These are phyloP conservation scores for Chromoteleia sp. DNA, from an alignment of 2,888 invertebrate species.

Conservation along the genomic window DNA sequence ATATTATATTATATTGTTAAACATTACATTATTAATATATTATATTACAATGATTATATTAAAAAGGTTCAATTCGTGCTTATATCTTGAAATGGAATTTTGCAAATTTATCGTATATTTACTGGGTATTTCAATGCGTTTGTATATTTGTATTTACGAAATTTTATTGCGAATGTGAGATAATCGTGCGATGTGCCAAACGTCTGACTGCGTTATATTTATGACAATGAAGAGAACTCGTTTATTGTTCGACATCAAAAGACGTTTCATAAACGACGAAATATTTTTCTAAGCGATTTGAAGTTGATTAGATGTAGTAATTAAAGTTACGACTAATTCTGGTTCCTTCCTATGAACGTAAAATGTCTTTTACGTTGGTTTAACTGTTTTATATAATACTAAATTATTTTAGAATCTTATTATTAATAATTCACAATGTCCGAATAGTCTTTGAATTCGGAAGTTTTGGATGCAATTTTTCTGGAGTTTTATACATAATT, in stretches of 20 bases:
- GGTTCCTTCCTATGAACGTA: not conserved
- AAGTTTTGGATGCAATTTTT: too few relatives aligned
- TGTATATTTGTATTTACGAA: not conserved
- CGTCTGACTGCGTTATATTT: conserved; percentile 4
- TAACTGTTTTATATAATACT: too few relatives aligned
- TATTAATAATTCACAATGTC: too few relatives aligned
- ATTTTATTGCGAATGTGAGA: not conserved
- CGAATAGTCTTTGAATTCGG: too few relatives aligned
- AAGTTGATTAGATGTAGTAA: not conserved
- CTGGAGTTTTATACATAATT: not conserved
- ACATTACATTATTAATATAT: too few relatives aligned
- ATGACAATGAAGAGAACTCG: not conserved
- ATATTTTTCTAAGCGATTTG: not conserved
- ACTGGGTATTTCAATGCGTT: not conserved
- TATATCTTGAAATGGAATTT: not conserved
- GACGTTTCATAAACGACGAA: not conserved
- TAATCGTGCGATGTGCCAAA: not conserved
- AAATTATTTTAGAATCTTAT: too few relatives aligned
- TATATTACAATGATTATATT: too few relatives aligned
- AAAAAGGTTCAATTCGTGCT: too few relatives aligned
- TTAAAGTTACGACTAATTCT: not conserved
- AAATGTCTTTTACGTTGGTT: too few relatives aligned
- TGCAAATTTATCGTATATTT: not conserved
- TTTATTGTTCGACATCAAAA: not conserved
- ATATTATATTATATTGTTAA: too few relatives aligned